A percentile compares a stretch with the other conserved stretches of the same genome.
Conservation (phyloP, 92 coral and sea anemone genomes). For the Umimayanthus kanabou region DNA sequence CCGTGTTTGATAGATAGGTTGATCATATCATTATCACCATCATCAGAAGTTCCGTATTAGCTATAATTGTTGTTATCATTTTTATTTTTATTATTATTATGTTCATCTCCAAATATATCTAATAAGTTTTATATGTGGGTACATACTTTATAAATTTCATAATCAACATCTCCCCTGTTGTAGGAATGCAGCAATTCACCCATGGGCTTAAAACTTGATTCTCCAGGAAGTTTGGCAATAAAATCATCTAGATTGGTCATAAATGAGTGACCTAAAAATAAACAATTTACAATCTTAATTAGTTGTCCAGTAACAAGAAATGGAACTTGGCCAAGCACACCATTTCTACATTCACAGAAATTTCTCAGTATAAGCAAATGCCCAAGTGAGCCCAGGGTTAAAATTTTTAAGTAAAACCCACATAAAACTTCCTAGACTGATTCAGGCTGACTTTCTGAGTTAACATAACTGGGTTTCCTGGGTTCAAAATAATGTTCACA, state of each 20-base stretch:
- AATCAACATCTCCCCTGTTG: conserved; percentile 59
- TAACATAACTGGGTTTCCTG: too few relatives aligned
- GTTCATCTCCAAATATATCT: background rate
- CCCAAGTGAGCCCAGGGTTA: too few relatives aligned
- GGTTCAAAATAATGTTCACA: too few relatives aligned
- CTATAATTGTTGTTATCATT: too few relatives aligned
- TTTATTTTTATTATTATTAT: background rate
- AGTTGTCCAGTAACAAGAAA: background rate
- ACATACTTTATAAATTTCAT: conserved; percentile 83
- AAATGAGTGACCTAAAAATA: conserved; percentile 48
- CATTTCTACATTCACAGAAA: too few relatives aligned
- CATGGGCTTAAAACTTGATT: conserved; percentile 87
- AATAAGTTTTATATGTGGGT: background rate
- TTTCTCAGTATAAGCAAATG: too few relatives aligned
- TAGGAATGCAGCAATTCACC: conserved; percentile 85
- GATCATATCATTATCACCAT: too few relatives aligned
- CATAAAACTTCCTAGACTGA: too few relatives aligned
- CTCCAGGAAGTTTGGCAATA: conserved; percentile 83
- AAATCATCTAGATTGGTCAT: conserved; percentile 86
- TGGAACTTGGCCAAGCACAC: background rate
- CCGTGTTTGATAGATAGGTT: background rate
- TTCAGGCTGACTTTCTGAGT: too few relatives aligned
- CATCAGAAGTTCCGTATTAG: too few relatives aligned
- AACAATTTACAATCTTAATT: background rate
- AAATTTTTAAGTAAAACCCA: too few relatives aligned